A percentile compares a stretch with the other conserved stretches of the same genome.
phyloP scores from a whole-genome alignment of 64 coral and sea anemone genomes.

The Catalaphyllia jardinei region DNA sequence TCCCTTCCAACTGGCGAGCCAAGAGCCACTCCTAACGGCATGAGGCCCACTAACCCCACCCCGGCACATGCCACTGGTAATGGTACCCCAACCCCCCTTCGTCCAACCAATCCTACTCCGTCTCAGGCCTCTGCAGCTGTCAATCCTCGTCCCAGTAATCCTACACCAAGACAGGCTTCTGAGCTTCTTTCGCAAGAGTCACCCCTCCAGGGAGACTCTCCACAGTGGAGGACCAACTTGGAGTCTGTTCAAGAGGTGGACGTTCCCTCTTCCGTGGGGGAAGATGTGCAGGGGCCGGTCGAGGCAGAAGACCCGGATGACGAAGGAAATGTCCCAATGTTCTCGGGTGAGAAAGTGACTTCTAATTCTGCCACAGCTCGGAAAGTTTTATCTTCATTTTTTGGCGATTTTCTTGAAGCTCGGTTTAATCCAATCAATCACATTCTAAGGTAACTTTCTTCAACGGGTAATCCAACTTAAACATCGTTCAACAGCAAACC shows the following conservation, averaged over 20 bases:
- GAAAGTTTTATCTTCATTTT: not conserved
- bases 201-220: slow-evolving; percentile 43
- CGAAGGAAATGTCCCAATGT: slow-evolving; percentile 34
- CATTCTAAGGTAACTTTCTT: too few relatives aligned
- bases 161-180: slow-evolving; percentile 57
- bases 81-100: slow-evolving; percentile 77
- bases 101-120: slow-evolving; percentile 88
- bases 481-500: too few relatives aligned
- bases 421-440: too few relatives aligned
- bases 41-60: slow-evolving; percentile 95
- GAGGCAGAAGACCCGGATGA: slow-evolving; percentile 49
- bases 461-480: too few relatives aligned
- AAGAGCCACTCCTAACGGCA: slow-evolving; percentile 71
- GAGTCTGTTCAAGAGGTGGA: slow-evolving; percentile 68
- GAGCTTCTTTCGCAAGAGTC: slow-evolving; percentile 38
- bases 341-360: slow-evolving; percentile 33
- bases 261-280: slow-evolving; percentile 32
- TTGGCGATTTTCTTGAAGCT: too few relatives aligned
- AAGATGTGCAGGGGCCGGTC: slow-evolving; percentile 13
- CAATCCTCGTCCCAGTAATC: slow-evolving; percentile 84
- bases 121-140: slow-evolving; percentile 59
- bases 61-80: slow-evolving; percentile 87
- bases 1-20: slow-evolving; percentile 9
- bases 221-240: slow-evolving; percentile 73
- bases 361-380: not conserved